Evolutionary conservation across 2,888 invertebrate genomes (phyloP).

Genomic region (Melangyna quadrimaculata): DNA sequence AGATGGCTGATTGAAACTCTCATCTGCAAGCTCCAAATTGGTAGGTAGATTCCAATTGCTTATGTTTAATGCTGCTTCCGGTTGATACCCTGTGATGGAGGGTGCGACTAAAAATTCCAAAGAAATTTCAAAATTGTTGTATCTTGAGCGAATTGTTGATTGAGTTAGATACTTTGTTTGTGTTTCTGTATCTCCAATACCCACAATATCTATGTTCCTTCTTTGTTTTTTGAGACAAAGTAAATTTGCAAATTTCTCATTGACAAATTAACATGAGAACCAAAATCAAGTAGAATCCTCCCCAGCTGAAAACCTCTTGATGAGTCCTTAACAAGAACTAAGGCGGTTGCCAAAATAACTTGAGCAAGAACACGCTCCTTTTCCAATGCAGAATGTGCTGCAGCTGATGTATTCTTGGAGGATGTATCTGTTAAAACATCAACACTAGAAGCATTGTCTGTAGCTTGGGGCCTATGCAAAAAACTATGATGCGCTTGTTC

Average conservation of each 20-base stretch:
- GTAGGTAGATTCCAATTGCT: conserved; percentile 53
- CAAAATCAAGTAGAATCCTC: neutral
- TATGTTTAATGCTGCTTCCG: conserved; percentile 56
- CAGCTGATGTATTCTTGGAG: no score
- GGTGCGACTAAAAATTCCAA: neutral
- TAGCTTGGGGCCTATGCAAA: no score
- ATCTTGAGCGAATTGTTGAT: conserved; percentile 6
- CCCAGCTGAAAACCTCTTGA: no score
- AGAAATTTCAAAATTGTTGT: neutral
- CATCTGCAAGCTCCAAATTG: conserved; percentile 58
- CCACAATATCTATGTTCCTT: conserved; percentile 26
- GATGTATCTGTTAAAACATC: no score
- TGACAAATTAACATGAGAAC: neutral
- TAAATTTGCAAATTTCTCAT: no score
- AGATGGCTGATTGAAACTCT: neutral
- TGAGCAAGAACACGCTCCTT: no score
- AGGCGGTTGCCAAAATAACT: no score
- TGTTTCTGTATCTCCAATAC: conserved; percentile 47
- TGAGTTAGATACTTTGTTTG: conserved; percentile 39
- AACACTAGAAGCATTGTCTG: no score
- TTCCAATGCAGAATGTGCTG: no score
- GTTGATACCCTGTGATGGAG: conserved; percentile 64
- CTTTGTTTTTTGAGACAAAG: neutral
- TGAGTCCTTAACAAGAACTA: no score
- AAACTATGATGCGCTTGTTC: no score